Conservation (phyloP, 2,113 vertebrate genomes). For the Neotragus moschatus region DNA sequence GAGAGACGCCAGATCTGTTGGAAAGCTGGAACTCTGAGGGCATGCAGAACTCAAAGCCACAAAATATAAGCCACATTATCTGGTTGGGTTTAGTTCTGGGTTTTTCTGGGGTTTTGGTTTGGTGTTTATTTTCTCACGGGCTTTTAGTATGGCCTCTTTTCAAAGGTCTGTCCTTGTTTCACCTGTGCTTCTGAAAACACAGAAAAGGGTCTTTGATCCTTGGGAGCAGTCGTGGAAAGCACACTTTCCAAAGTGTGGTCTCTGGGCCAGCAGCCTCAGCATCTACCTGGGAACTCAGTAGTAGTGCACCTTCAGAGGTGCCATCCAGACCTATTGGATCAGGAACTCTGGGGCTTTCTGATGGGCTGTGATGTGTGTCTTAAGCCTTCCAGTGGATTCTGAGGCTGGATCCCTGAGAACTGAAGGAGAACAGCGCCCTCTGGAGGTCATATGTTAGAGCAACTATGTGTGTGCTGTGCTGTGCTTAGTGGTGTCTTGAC, state of each 20-base stretch:
- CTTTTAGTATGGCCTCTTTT: background rate
- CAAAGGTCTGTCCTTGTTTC: background rate
- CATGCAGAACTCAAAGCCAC: background rate
- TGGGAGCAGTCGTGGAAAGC: background rate
- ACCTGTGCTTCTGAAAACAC: background rate
- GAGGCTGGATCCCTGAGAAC: background rate
- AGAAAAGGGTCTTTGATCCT: background rate
- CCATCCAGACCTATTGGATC: too few relatives aligned
- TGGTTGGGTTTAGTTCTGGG: background rate
- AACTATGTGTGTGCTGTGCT: background rate
- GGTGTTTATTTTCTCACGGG: background rate
- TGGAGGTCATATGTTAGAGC: background rate
- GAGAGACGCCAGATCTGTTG: background rate
- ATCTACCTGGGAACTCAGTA: background rate
- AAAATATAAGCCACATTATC: background rate
- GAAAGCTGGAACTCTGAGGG: background rate
- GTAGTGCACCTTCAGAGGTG: background rate
- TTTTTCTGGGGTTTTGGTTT: background rate
- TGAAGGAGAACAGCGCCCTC: background rate
- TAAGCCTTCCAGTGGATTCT: background rate
- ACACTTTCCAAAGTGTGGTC: background rate
- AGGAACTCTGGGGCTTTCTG: background rate
- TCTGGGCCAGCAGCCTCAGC: background rate
- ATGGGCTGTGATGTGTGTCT: rapidly evolving
- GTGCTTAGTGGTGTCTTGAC: background rate